Conservation (phyloP, 2,888 invertebrate genomes). For the Amblyteles armatorius region DNA sequence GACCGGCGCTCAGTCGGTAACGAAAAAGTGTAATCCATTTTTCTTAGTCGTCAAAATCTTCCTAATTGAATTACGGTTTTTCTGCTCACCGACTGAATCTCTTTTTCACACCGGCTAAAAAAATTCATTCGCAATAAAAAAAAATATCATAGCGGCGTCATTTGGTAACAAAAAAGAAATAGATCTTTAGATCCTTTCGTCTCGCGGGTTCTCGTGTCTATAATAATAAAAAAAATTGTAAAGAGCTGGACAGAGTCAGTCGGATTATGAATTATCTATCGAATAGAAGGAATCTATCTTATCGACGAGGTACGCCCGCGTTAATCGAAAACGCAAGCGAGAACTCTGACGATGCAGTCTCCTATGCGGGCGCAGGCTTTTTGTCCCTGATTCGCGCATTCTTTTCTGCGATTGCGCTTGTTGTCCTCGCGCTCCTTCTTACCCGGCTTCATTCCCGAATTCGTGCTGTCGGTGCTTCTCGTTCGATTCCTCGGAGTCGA, state of each 20-base stretch:
- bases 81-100: neutral
- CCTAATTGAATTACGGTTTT: neutral
- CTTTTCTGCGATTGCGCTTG: slow-evolving; percentile 80
- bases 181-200: slow-evolving; percentile 10
- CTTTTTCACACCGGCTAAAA: neutral
- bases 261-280: slow-evolving; percentile 27
- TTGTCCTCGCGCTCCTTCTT: slow-evolving; percentile 81
- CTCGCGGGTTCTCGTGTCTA: slow-evolving; percentile 16
- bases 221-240: neutral
- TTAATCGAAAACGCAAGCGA: slow-evolving; percentile 82
- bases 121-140: slow-evolving; percentile 9
- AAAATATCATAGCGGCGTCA: slow-evolving; percentile 49
- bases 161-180: slow-evolving; percentile 44
- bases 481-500: slow-evolving; percentile 71
- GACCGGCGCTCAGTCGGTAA: too few relatives aligned
- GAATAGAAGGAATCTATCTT: slow-evolving; percentile 9
- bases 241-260: slow-evolving; percentile 6
- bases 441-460: slow-evolving; percentile 75
- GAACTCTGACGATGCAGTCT: slow-evolving; percentile 78
- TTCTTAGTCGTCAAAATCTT: too few relatives aligned
- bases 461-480: slow-evolving; percentile 62
- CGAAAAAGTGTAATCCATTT: too few relatives aligned
- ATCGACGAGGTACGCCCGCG: slow-evolving; percentile 17
- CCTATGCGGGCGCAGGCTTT: slow-evolving; percentile 79
- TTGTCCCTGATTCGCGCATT: slow-evolving; percentile 79